phyloP scores from a whole-genome alignment of 2,797 vertebrate genomes.

The Hippopotamyrus pictus region DNA sequence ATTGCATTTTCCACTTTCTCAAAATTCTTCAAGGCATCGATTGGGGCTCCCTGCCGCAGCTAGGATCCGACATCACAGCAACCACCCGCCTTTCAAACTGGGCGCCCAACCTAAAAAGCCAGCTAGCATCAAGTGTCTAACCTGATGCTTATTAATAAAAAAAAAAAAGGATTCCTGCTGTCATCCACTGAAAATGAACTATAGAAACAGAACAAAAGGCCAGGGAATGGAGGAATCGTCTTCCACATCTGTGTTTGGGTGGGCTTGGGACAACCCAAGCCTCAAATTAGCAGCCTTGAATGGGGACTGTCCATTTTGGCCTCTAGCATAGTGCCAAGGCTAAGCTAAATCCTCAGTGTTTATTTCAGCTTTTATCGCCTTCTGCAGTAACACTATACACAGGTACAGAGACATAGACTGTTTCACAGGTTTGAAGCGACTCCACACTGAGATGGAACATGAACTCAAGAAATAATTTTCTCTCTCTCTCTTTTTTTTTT shows the following conservation, averaged over 20 bases:
- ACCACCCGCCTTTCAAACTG: background rate
- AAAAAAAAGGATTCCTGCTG: background rate
- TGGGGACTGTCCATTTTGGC: background rate
- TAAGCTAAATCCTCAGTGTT: background rate
- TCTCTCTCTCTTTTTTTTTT: background rate
- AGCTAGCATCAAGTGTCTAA: background rate
- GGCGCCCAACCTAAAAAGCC: background rate
- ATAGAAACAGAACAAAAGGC: background rate
- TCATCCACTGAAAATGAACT: background rate
- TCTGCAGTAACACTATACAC: background rate
- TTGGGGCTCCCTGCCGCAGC: background rate
- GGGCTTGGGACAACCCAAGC: background rate
- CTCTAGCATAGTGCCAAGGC: background rate
- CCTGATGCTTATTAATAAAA: background rate
- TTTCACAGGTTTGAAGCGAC: background rate
- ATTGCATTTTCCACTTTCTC: background rate
- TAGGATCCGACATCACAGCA: background rate
- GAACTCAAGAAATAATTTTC: background rate
- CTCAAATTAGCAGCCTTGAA: background rate
- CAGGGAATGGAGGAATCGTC: background rate
- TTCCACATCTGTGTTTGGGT: background rate
- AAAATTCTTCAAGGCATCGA: background rate
- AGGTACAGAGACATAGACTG: background rate
- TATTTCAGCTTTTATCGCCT: background rate
- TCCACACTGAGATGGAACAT: background rate